Conservation (phyloP, 1,140 invertebrate species). For the Eulimnadia texana region DNA sequence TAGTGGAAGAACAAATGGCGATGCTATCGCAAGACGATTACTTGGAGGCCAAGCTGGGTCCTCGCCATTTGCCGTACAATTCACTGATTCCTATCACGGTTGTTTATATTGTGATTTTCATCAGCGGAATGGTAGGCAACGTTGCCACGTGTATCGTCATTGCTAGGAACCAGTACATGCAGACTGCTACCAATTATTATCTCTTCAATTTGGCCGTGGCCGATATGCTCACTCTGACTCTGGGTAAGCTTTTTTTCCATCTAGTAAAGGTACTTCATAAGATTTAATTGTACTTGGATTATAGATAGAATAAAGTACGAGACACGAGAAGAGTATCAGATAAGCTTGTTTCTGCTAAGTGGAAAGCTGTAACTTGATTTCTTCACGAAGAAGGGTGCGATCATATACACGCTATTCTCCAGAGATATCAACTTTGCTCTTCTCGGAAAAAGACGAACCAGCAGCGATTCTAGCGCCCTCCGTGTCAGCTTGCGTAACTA, state of each 20-base stretch:
- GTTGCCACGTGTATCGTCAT: constrained; percentile 87
- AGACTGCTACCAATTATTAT: constrained; percentile 86
- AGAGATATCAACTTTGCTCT: too few relatives aligned
- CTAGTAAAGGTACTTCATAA: too few relatives aligned
- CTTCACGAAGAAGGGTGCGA: too few relatives aligned
- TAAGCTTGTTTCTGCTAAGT: too few relatives aligned
- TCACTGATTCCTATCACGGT: constrained; percentile 33
- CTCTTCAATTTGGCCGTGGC: constrained; percentile 57
- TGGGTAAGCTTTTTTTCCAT: constrained; percentile 34
- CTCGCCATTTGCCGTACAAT: neutral
- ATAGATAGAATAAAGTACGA: too few relatives aligned
- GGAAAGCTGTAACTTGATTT: too few relatives aligned
- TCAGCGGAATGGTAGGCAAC: constrained; percentile 77
- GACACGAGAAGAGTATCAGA: too few relatives aligned
- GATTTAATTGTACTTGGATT: too few relatives aligned
- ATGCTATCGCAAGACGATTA: neutral
- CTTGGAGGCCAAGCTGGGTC: constrained; percentile 4
- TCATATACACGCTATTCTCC: too few relatives aligned
- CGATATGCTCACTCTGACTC: constrained; percentile 38
- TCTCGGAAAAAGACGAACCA: too few relatives aligned
- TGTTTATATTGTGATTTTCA: constrained; percentile 66
- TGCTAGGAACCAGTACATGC: constrained; percentile 73
- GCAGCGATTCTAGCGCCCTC: too few relatives aligned
- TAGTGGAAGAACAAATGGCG: neutral
- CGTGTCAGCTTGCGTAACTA: too few relatives aligned